Evolutionary conservation across 1,140 invertebrate genomes (phyloP).

Genomic region (Macrotrachela quadricornifera): DNA sequence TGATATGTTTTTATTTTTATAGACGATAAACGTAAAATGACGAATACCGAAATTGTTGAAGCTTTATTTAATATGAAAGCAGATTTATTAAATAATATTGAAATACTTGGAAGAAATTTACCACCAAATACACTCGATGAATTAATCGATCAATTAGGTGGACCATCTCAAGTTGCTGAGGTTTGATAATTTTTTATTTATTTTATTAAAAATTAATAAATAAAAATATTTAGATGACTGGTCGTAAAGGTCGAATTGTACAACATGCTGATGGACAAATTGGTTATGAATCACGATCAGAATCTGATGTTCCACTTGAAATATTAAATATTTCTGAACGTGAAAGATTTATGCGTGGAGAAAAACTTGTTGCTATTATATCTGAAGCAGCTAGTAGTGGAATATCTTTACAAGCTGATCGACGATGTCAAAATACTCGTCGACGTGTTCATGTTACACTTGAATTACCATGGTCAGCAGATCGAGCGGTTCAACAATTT

Average conservation of each 20-base stretch:
- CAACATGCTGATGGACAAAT: constrained; percentile 7
- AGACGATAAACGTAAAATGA: too few relatives aligned
- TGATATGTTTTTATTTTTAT: neutral
- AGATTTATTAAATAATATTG: constrained; percentile 61
- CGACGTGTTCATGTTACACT: constrained; percentile 88
- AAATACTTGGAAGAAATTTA: constrained; percentile 58
- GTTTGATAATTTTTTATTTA: too few relatives aligned
- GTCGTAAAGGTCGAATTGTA: constrained; percentile 79
- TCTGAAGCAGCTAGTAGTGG: constrained; percentile 95
- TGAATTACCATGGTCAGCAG: constrained; percentile 97
- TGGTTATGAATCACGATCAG: constrained; percentile 63
- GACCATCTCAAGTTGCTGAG: constrained; percentile 86
- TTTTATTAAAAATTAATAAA: too few relatives aligned
- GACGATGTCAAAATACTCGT: constrained; percentile 68
- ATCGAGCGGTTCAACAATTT: constrained; percentile 97
- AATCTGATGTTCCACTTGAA: constrained; percentile 82
- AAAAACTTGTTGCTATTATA: constrained; percentile 91
- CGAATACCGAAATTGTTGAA: constrained; percentile 7
- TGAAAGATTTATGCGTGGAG: constrained; percentile 82
- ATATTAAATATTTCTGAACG: constrained; percentile 77
- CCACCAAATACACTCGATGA: constrained; percentile 97
- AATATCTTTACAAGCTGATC: constrained; percentile 76
- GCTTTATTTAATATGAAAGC: constrained; percentile 52
- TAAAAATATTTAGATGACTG: constrained; percentile 52
- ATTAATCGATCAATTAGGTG: constrained; percentile 87